Percentiles rank a stretch among this genome's conserved stretches.
phyloP scores from a whole-genome alignment of 2,888 invertebrate genomes.

The Tipula unca region DNA sequence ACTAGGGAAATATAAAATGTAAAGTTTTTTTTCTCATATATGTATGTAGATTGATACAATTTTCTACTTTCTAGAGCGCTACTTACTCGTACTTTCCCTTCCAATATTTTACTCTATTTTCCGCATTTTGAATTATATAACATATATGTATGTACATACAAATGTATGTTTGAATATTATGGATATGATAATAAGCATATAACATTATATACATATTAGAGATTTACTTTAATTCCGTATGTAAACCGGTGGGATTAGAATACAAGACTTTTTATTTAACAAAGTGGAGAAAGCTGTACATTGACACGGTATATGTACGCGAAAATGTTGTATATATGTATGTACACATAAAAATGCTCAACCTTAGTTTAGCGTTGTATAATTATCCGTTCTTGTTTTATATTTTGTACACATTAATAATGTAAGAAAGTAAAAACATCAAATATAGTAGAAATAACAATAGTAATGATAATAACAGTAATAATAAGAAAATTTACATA shows the following conservation, averaged over 20 bases:
- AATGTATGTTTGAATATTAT: not conserved
- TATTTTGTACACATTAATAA: not conserved
- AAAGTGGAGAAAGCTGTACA: not conserved
- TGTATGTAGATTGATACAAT: not conserved
- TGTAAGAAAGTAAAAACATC: not conserved
- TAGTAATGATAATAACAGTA: not conserved
- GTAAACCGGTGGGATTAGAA: not conserved
- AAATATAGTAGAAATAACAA: not conserved
- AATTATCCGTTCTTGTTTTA: constrained; percentile 4
- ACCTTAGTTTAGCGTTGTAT: not conserved
- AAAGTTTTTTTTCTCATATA: not conserved
- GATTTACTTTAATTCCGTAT: not conserved
- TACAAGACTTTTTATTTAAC: not conserved
- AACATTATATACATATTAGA: not conserved
- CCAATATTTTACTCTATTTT: not conserved
- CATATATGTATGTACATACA: not conserved
- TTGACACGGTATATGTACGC: not conserved
- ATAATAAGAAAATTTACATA: not conserved
- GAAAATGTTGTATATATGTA: not conserved
- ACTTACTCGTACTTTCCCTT: not conserved
- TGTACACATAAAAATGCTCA: not conserved
- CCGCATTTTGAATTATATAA: not conserved
- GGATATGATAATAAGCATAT: not conserved
- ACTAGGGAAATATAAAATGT: not conserved
- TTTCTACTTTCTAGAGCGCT: not conserved